These are phyloP conservation scores for Lithosia quadra DNA, from an alignment of 2,888 invertebrate genomes.

Conservation along the genomic window DNA sequence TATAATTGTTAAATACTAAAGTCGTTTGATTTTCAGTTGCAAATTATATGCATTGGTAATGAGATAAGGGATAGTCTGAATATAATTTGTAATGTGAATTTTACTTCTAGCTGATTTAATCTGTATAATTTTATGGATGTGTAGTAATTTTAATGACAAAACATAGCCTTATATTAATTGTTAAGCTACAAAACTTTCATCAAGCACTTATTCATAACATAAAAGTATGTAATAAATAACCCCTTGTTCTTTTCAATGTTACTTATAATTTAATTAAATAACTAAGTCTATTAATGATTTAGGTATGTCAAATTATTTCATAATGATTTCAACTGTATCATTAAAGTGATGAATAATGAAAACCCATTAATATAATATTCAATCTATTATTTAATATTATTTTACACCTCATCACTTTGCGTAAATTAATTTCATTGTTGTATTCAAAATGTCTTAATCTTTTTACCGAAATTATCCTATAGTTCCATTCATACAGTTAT, in stretches of 20 bases:
- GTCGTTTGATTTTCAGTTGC: not conserved
- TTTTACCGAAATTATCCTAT: constrained; percentile 45
- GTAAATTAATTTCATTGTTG: constrained; percentile 28
- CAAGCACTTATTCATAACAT: too few relatives aligned
- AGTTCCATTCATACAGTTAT: constrained; percentile 59
- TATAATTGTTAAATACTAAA: not conserved
- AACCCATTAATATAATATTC: not conserved
- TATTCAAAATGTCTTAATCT: constrained; percentile 48
- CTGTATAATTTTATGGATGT: too few relatives aligned
- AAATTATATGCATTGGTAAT: not conserved
- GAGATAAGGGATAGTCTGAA: not conserved
- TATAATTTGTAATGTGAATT: too few relatives aligned
- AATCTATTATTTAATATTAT: constrained; percentile 1
- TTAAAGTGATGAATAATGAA: not conserved
- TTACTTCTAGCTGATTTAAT: too few relatives aligned
- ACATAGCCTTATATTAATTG: too few relatives aligned
- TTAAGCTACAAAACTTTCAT: too few relatives aligned
- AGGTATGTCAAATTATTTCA: too few relatives aligned
- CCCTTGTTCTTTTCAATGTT: too few relatives aligned
- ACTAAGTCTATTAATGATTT: too few relatives aligned
- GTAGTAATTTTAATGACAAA: too few relatives aligned
- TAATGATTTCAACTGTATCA: not conserved
- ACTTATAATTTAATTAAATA: too few relatives aligned
- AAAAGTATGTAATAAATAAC: too few relatives aligned
- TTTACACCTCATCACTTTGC: constrained; percentile 15